These are phyloP conservation scores for Pagrus major DNA, from an alignment of 2,113 vertebrate species.

Conservation along the genomic window DNA sequence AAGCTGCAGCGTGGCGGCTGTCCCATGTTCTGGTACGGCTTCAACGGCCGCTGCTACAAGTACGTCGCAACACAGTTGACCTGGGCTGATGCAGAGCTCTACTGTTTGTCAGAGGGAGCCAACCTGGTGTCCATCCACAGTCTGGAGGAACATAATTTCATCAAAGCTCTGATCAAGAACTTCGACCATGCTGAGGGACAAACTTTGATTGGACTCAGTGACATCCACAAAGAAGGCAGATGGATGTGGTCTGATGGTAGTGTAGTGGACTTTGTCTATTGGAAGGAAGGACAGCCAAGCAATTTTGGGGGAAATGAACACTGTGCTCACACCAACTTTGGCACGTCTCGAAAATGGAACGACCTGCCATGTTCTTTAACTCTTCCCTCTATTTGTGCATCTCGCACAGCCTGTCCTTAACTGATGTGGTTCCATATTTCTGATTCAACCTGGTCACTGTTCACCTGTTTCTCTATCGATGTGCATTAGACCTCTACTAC, in stretches of 20 bases:
- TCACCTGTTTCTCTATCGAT: no score
- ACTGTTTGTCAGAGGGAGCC: constrained; percentile 14
- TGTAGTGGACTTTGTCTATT: not conserved
- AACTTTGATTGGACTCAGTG: constrained; percentile 47
- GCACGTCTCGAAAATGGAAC: not conserved
- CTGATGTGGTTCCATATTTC: no score
- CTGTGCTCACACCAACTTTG: not conserved
- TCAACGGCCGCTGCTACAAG: not conserved
- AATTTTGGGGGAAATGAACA: rapidly evolving
- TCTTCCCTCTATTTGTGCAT: no score
- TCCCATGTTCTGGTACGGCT: no score
- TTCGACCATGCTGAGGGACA: rapidly evolving
- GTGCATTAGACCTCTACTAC: no score
- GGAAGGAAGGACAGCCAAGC: rapidly evolving
- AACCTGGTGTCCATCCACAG: constrained; percentile 64
- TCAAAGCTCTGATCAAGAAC: constrained; percentile 26
- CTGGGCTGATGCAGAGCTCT: constrained; percentile 34
- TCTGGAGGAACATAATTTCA: not conserved
- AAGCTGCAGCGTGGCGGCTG: not conserved
- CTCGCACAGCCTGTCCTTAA: no score
- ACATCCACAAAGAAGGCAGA: not conserved
- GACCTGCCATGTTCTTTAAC: no score
- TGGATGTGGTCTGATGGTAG: constrained; percentile 53
- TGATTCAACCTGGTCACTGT: no score
- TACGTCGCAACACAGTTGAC: not conserved